Evolutionary conservation across 2,888 invertebrate species (phyloP).

Genomic region (Oscheius sp.): DNA sequence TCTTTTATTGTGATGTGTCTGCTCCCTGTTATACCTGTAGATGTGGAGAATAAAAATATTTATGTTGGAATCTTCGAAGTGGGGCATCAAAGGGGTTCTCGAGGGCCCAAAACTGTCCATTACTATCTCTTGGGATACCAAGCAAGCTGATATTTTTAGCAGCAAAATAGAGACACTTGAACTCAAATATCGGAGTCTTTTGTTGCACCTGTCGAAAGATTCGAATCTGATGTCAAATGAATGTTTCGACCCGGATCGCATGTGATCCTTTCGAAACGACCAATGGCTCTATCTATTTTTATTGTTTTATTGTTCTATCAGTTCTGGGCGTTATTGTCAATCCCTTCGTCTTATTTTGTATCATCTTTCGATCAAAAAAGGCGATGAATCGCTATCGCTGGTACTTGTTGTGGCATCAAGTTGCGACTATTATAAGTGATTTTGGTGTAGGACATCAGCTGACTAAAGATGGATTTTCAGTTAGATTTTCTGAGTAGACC

Average conservation of each 20-base stretch:
- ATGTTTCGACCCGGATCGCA: neutral
- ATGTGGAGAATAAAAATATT: neutral
- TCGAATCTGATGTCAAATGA: too few species aligned
- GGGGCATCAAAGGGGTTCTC: too few species aligned
- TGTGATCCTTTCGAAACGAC: neutral
- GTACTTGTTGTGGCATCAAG: neutral
- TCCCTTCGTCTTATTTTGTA: neutral
- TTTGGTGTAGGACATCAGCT: neutral
- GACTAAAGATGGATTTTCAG: neutral
- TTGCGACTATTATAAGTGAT: neutral
- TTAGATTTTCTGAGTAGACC: neutral
- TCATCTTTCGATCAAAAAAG: neutral
- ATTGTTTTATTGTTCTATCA: neutral
- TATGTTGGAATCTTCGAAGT: neutral
- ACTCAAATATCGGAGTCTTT: neutral
- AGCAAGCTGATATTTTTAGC: too few species aligned
- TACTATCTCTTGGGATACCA: too few species aligned
- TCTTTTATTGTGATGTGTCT: conserved; percentile 5
- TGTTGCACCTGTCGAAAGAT: neutral
- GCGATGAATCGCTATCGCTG: neutral
- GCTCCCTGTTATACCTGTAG: conserved; percentile 8
- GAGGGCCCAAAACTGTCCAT: too few species aligned
- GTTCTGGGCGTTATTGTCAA: neutral
- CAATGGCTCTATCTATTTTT: neutral
- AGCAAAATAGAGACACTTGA: neutral